Percentiles rank a stretch among this genome's conserved stretches.
Evolutionary conservation across 2,888 invertebrate species (phyloP).

Genomic region (Exephanes ischioxanthus): DNA sequence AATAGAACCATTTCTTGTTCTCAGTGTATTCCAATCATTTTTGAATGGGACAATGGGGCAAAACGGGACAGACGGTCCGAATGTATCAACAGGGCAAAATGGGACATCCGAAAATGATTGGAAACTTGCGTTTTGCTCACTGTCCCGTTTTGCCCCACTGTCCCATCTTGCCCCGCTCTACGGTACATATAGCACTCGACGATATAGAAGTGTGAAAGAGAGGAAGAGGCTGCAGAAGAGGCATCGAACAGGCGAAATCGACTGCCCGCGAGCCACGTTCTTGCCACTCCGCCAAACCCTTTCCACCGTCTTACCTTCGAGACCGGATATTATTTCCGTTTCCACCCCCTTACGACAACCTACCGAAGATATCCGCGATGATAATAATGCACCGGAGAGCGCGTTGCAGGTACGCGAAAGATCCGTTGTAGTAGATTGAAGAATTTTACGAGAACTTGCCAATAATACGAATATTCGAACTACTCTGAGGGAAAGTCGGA

Average conservation of each 20-base stretch:
- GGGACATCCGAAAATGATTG: too few relatives aligned
- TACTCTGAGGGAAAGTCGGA: too few relatives aligned
- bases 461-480: background rate
- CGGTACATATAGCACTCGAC: background rate
- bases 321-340: slow-evolving; percentile 64
- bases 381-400: slow-evolving; percentile 6
- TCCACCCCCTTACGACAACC: slow-evolving; percentile 11
- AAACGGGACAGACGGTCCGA: too few relatives aligned
- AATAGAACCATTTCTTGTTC: too few relatives aligned
- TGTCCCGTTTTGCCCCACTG: too few relatives aligned
- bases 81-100: too few relatives aligned
- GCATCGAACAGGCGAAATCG: slow-evolving; percentile 57
- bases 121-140: too few relatives aligned
- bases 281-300: slow-evolving; percentile 9
- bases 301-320: slow-evolving; percentile 18
- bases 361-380: slow-evolving; percentile 34
- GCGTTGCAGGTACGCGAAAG: too few relatives aligned
- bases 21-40: too few relatives aligned
- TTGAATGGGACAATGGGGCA: too few relatives aligned
- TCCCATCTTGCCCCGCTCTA: too few relatives aligned
- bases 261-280: slow-evolving; percentile 51
- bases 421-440: background rate
- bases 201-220: slow-evolving; percentile 22
- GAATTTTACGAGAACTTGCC: background rate
- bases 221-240: background rate